Evolutionary conservation across 2,113 vertebrate species (phyloP), one percentile per base, ranked within the genome.

Genomic region (Proteles cristata): DNA sequence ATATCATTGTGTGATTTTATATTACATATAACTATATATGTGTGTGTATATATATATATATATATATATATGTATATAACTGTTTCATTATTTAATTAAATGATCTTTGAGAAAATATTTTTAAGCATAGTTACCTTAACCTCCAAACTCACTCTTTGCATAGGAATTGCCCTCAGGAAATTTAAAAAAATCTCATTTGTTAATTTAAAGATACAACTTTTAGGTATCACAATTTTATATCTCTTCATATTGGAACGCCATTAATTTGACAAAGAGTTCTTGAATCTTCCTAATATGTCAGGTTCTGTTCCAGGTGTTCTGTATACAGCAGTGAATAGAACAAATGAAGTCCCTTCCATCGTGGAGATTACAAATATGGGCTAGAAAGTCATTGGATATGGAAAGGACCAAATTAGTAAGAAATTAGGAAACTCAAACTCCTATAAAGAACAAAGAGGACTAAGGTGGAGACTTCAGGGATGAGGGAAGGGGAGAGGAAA

Each of bases 61-160:
- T 43, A 45, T 10, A 58, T 7, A 58, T 14, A 31, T 61, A 25
- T 55, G 26, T 43, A 45, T 10, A 39, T 33, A 65, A 66, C 76
- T 89, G 50, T 66, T 82, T 53, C 16, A 91, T 81, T 77, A 76
- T 93, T 96, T 92, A 65, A 80, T 82, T 96, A 73, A 92, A 15
- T 84, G 55, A 11, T 94, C 33, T 68, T 66, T 50, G 28, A 35
- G n/a, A 7, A 88, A 71, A 71, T 35, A 84, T 76, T 86, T 73
- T 88, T 28, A 66, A 84, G 31, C 23, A 53, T 39, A 50, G 25
- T 95, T 93, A 25, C 1, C 8, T 91, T 89, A 92, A 55, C n/a
- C 31, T 58, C 10, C 11, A 66, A 26, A 21, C 4, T 61, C 3
- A 50, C 5, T 71, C 12, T 93, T 77, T 90, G n/a, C 26, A 8